Conservation (phyloP, 2,113 vertebrate species). For the Menura novaehollandiae region DNA sequence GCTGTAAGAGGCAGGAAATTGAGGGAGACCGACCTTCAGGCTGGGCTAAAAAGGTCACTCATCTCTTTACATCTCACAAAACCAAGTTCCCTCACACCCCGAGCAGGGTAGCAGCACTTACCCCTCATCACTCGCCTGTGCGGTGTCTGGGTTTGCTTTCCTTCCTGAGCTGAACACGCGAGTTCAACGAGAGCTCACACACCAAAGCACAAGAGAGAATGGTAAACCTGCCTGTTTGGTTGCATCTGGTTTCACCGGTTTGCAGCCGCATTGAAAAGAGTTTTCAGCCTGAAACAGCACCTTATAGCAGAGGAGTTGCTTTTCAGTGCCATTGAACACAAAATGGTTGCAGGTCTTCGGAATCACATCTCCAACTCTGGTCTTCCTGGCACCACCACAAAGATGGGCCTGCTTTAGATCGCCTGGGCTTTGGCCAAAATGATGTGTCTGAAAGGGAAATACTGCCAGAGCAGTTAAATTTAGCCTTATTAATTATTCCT, state of each 20-base stretch:
- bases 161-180: neutral
- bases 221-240: constrained; percentile 3
- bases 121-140: neutral
- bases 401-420: neutral
- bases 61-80: neutral
- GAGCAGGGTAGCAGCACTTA: neutral
- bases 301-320: neutral
- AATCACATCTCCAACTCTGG: neutral
- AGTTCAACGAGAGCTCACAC: neutral
- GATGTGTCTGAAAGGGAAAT: neutral
- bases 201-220: neutral
- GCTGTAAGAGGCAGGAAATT: neutral
- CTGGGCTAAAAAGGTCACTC: neutral
- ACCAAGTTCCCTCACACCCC: neutral
- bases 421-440: neutral
- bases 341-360: neutral
- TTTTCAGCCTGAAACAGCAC: neutral
- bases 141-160: neutral
- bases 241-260: constrained; percentile 29
- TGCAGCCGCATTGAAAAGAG: neutral
- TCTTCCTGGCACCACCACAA: neutral
- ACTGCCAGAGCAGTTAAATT: constrained; percentile 31
- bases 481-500: constrained; percentile 30
- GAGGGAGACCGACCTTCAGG: neutral
- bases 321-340: neutral